Evolutionary conservation across 2,113 vertebrate genomes (phyloP).

Genomic region (Pelmatolapia mariae): DNA sequence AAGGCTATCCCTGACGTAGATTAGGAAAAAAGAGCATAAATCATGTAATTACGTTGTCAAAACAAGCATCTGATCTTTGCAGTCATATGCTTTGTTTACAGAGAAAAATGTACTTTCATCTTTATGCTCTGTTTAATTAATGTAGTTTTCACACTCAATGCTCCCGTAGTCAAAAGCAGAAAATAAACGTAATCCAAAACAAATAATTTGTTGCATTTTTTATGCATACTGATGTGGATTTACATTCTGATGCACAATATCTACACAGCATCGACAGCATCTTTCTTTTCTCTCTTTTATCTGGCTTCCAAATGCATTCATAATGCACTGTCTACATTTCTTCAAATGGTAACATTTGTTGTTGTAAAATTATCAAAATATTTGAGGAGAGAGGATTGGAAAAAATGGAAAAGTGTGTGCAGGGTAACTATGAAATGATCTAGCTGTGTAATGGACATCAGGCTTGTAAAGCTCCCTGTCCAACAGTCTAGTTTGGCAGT

Average conservation of each 20-base stretch:
- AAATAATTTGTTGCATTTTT: not conserved
- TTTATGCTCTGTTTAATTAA: constrained; percentile 38
- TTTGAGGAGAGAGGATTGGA: not conserved
- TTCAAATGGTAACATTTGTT: not conserved
- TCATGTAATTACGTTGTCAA: constrained; percentile 65
- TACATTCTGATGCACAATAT: not conserved
- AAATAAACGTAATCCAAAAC: not conserved
- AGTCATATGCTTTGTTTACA: constrained; percentile 14
- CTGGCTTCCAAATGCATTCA: not conserved
- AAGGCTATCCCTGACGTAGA: constrained; percentile 43
- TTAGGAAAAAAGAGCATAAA: constrained; percentile 57
- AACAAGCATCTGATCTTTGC: constrained; percentile 46
- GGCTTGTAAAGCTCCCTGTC: constrained; percentile 44
- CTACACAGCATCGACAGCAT: not conserved
- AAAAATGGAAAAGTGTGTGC: not conserved
- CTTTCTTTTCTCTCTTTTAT: not conserved
- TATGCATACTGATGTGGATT: not conserved
- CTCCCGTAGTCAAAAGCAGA: not conserved
- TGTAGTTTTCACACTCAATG: constrained; percentile 1
- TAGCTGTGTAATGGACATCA: constrained; percentile 47
- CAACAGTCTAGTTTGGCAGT: constrained; percentile 55
- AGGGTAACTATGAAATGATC: constrained; percentile 31
- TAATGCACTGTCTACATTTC: not conserved
- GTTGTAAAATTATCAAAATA: not conserved
- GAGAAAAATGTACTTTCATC: constrained; percentile 12